These are phyloP conservation scores for Drosophila setosimentum DNA, from an alignment of 2,888 invertebrate species.

Conservation along the genomic window DNA sequence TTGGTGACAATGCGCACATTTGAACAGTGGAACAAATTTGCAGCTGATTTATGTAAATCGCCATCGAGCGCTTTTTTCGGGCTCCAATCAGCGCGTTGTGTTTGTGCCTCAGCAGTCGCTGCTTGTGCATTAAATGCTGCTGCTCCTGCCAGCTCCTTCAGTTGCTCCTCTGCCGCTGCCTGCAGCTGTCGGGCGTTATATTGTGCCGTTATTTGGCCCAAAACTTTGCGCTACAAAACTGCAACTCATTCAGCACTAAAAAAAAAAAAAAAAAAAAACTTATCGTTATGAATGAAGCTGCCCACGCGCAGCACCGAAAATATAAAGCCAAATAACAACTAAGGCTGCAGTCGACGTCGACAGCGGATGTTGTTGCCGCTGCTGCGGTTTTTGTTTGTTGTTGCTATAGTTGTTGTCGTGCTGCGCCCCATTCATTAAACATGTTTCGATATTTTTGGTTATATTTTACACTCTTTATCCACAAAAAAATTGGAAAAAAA, in stretches of 20 bases:
- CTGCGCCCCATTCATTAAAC: conserved; percentile 69
- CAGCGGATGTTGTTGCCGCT: conserved; percentile 68
- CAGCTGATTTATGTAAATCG: conserved; percentile 81
- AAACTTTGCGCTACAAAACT: conserved; percentile 54
- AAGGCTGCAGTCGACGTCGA: conserved; percentile 49
- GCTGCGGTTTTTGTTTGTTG: conserved; percentile 10
- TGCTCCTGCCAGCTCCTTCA: conserved; percentile 42
- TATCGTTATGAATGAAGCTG: conserved; percentile 78
- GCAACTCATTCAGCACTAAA: conserved; percentile 73
- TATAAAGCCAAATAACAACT: conserved; percentile 15
- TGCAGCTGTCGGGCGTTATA: conserved; percentile 16
- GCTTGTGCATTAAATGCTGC: conserved; percentile 39
- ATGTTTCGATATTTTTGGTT: conserved; percentile 46
- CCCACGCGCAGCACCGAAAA: conserved; percentile 64
- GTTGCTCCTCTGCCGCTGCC: conserved; percentile 20
- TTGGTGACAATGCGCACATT: conserved; percentile 70
- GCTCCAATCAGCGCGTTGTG: conserved; percentile 57
- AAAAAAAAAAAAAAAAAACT: conserved; percentile 15
- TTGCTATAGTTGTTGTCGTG: conserved; percentile 33
- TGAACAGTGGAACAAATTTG: conserved; percentile 80
- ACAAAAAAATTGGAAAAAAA: background rate
- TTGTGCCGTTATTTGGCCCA: conserved; percentile 71
- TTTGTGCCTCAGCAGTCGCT: conserved; percentile 31
- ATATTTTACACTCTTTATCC: conserved; percentile 7
- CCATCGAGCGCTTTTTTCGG: conserved; percentile 32